A percentile compares a stretch with the other conserved stretches of the same genome.
Evolutionary conservation across 1,140 invertebrate genomes (phyloP).

Genomic region (Parapsyche elsis): DNA sequence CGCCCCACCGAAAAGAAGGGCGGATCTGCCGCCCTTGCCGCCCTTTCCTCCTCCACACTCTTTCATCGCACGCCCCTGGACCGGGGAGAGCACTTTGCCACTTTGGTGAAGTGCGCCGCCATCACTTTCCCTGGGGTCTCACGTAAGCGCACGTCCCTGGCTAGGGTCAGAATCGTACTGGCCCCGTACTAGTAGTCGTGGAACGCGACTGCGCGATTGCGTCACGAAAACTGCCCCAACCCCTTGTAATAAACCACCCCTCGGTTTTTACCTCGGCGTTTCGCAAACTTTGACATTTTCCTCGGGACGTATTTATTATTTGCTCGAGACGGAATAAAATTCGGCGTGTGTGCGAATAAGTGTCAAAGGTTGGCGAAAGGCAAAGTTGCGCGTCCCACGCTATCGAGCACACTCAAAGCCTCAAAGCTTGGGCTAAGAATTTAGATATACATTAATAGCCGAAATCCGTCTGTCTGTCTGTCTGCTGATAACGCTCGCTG

Average conservation of each 20-base stretch:
- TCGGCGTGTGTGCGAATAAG: too few relatives aligned
- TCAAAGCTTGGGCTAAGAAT: too few relatives aligned
- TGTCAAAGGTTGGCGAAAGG: too few relatives aligned
- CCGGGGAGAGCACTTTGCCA: neutral
- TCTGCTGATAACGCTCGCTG: too few relatives aligned
- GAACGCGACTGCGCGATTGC: slow-evolving; percentile 2
- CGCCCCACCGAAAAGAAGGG: slow-evolving; percentile 59
- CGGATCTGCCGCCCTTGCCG: slow-evolving; percentile 35
- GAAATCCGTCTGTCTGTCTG: too few relatives aligned
- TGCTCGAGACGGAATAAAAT: too few relatives aligned
- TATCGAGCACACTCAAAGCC: too few relatives aligned
- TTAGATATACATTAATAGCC: too few relatives aligned
- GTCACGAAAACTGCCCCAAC: neutral
- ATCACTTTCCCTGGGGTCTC: neutral
- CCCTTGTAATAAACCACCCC: neutral
- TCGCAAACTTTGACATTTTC: neutral
- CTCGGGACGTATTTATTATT: neutral
- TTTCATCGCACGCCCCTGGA: slow-evolving; percentile 41
- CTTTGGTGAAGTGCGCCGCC: neutral
- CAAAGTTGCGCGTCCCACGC: too few relatives aligned
- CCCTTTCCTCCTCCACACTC: slow-evolving; percentile 27
- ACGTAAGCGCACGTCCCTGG: slow-evolving; percentile 14
- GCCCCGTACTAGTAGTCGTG: neutral
- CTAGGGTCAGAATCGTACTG: neutral
- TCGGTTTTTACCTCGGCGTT: neutral